These are phyloP conservation scores for Apostichopus leukothele DNA, from an alignment of 53 echinoderm and acorn worm genomes.

Conservation along the genomic window DNA sequence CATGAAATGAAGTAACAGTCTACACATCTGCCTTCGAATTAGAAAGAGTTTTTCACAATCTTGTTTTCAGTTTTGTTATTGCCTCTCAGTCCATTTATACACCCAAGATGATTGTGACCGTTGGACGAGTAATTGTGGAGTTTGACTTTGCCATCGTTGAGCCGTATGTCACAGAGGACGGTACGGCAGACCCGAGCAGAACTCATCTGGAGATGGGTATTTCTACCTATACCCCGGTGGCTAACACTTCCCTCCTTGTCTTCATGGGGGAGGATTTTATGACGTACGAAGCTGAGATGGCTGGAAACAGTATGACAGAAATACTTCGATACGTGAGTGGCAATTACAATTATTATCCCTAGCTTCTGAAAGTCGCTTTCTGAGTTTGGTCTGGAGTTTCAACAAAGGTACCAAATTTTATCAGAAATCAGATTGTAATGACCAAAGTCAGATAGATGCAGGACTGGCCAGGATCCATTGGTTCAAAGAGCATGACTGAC, in stretches of 20 bases:
- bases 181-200: conserved; percentile 53
- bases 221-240: conserved; percentile 56
- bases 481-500: too few relatives aligned
- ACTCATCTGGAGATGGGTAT: conserved; percentile 63
- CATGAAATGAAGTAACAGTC: too few relatives aligned
- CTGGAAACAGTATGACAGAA: conserved; percentile 55
- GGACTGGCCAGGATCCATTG: too few relatives aligned
- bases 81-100: conserved; percentile 48
- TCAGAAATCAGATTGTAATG: too few relatives aligned
- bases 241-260: conserved; percentile 54
- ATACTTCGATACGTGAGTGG: conserved; percentile 52
- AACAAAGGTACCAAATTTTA: too few relatives aligned
- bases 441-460: too few relatives aligned
- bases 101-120: conserved; percentile 22
- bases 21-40: too few relatives aligned
- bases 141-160: conserved; percentile 81
- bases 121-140: conserved; percentile 54
- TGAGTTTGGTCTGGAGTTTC: too few relatives aligned
- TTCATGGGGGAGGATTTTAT: conserved; percentile 51
- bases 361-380: too few relatives aligned
- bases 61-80: conserved; percentile 53
- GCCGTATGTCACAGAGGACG: conserved; percentile 49
- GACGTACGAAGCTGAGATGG: conserved; percentile 51
- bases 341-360: too few relatives aligned
- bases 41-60: neutral